Conservation (phyloP, 2,113 vertebrate species). For the Nestor notabilis region DNA sequence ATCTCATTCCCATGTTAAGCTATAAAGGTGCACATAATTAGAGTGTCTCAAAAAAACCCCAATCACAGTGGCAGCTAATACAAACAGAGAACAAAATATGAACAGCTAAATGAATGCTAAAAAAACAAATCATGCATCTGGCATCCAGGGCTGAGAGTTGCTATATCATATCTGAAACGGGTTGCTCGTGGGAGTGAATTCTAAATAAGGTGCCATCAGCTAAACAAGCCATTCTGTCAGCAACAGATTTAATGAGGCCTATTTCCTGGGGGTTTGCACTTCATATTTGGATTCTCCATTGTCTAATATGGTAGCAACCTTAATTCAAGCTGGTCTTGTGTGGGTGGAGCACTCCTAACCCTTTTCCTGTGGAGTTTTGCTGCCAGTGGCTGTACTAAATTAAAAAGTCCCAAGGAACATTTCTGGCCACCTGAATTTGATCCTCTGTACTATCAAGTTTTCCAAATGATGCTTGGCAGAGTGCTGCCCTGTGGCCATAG, state of each 20-base stretch:
- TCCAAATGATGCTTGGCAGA: accelerated
- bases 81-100: conserved; percentile 8
- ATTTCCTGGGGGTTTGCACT: not conserved
- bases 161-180: conserved; percentile 13
- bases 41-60: not conserved
- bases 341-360: not conserved
- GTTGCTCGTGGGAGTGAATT: conserved; percentile 9
- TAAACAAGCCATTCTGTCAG: not conserved
- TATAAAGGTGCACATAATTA: not conserved
- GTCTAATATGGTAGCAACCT: not conserved
- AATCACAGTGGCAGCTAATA: not conserved
- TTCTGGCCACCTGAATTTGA: not conserved
- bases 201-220: conserved; percentile 29
- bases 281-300: not conserved
- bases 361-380: not conserved
- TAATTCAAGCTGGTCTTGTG: not conserved
- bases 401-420: not conserved
- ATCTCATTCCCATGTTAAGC: not conserved
- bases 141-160: not conserved
- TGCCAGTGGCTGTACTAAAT: not conserved
- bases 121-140: not conserved
- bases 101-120: not conserved
- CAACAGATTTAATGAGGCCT: conserved; percentile 3
- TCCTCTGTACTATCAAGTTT: not conserved
- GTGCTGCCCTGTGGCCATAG: not conserved